Conservation (phyloP, 23 tunicate genomes). For the Pegea sp. region DNA sequence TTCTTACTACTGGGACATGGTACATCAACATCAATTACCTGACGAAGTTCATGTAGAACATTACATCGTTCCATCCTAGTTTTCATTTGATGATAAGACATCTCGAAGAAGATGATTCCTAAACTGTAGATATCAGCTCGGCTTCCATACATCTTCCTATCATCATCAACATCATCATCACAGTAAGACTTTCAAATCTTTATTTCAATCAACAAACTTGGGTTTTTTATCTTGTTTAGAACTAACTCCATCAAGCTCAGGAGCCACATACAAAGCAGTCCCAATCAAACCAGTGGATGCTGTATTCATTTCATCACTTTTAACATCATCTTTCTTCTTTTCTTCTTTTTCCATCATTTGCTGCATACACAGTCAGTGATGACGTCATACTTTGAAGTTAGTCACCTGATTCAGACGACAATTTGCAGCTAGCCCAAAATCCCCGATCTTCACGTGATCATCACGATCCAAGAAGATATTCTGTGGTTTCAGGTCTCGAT, state of each 20-base stretch:
- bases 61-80: constrained; percentile 59
- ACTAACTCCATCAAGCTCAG: not conserved
- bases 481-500: constrained; percentile 82
- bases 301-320: no score
- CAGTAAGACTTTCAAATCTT: no score
- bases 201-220: no score
- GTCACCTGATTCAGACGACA: not conserved
- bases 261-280: not conserved
- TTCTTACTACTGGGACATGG: no score
- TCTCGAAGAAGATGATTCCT: constrained; percentile 84
- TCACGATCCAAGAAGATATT: constrained; percentile 71
- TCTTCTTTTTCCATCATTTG: not conserved
- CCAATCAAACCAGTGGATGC: no score
- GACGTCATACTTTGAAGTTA: not conserved
- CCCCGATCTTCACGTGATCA: constrained; percentile 85
- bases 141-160: constrained; percentile 51
- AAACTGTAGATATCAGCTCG: constrained; percentile 86
- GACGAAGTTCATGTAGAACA: no score
- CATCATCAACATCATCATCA: not conserved
- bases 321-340: not conserved
- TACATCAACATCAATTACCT: no score
- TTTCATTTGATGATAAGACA: constrained; percentile 34
- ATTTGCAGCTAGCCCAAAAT: constrained; percentile 76
- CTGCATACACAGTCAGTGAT: not conserved
- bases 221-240: no score